Evolutionary conservation across 2,888 invertebrate species (phyloP), one percentile per base, ranked within the genome.

Genomic region (Drosophila macrospina): DNA sequence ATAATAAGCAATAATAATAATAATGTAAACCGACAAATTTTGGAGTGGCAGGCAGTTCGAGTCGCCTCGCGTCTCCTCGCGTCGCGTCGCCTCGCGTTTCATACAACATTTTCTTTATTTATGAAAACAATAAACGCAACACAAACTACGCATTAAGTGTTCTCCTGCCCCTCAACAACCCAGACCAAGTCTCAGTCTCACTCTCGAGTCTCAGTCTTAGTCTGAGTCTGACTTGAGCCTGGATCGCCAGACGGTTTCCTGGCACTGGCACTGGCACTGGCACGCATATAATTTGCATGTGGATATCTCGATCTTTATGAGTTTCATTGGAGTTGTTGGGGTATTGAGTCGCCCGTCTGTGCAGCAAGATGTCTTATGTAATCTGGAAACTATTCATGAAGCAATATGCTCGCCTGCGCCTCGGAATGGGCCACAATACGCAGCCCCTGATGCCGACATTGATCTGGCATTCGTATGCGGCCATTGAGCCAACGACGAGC

Each of bases 311-410:
- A 80, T 80, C 80, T 80, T 80, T 80, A 78, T 75, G 80, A 75
- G 65, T 60, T 45, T 34, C 11, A n/a, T 20, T 20, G 20, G 41
- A 28, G 60, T 62, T 24, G n/a, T 20, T 20, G 20, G 41, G 24
- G 60, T 62, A 15, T 30, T 39, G 8, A 26, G 16, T 26, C 50
- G 16, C 47, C 11, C 44, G 10, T 5, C 8, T 8, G 26, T 28
- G 54, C 67, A 44, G 42, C 61, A 54, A 80, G 62, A 91, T 91
- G 91, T 91, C 91, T 86, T 91, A 91, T 84, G 88, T 91, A 82
- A 90, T 91, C 71, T 91, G 91, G 91, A 90, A 90, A 86, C 89
- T 91, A 83, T 88, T 91, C 80, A 79, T 91, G 77, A 91, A 90
- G 84, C 90, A 90, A 74, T 91, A 91, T 69, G 80, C 88, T 60